phyloP scores from a whole-genome alignment of 2,113 vertebrate genomes.

The Echinops telfairi region DNA sequence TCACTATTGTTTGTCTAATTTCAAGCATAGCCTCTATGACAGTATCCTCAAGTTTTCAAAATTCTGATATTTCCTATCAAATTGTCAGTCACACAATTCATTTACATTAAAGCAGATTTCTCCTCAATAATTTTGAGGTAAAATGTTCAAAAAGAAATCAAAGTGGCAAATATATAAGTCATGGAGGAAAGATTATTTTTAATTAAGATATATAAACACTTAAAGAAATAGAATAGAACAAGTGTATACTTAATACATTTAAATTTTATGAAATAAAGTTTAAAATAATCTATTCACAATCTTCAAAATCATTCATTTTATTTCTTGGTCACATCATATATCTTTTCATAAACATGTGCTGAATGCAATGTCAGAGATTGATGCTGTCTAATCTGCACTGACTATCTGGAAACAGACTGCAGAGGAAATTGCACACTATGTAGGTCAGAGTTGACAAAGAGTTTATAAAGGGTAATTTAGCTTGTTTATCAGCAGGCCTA shows the following conservation, averaged over 20 bases:
- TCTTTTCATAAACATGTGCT: conserved; percentile 26
- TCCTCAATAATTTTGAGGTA: conserved; percentile 65
- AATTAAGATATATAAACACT: conserved; percentile 77
- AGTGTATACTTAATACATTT: conserved; percentile 39
- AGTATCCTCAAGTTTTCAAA: conserved; percentile 74
- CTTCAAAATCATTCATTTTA: conserved; percentile 3
- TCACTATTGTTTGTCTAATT: conserved; percentile 82
- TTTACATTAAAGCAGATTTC: conserved; percentile 78
- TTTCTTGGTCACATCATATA: background rate
- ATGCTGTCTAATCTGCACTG: conserved; percentile 44
- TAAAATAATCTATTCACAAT: conserved; percentile 64
- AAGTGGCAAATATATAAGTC: conserved; percentile 54
- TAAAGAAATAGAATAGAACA: conserved; percentile 52
- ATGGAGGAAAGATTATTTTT: conserved; percentile 66
- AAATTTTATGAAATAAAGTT: conserved; percentile 40
- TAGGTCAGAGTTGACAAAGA: conserved; percentile 63
- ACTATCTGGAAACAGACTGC: conserved; percentile 57
- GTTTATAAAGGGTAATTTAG: conserved; percentile 69
- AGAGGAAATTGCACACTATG: conserved; percentile 71
- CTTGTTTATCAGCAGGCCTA: conserved; percentile 58
- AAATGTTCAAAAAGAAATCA: conserved; percentile 74
- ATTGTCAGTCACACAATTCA: conserved; percentile 72
- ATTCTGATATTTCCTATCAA: conserved; percentile 79
- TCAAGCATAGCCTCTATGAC: conserved; percentile 76
- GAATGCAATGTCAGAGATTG: conserved; percentile 64